A percentile compares a stretch with the other conserved stretches of the same genome.
These are phyloP conservation scores for Sardina pilchardus DNA, from an alignment of 2,113 vertebrate species.

Conservation along the genomic window DNA sequence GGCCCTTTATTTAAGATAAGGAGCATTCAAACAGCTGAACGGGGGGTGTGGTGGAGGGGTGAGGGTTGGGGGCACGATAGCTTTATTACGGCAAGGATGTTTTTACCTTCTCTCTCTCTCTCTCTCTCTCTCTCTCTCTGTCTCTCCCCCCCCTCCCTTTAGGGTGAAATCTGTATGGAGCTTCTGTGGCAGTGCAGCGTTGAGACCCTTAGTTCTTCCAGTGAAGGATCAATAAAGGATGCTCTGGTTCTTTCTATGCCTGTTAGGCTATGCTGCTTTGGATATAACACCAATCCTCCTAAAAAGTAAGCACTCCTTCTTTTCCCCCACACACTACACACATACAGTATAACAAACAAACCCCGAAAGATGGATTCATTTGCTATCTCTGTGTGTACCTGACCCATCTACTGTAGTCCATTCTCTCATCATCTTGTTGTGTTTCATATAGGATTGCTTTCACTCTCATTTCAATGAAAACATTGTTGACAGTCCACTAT, in stretches of 20 bases:
- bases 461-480: background rate
- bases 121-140: slow-evolving; percentile 2
- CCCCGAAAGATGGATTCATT: background rate
- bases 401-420: background rate
- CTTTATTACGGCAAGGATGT: background rate
- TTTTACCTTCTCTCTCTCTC: background rate
- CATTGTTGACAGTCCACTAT: background rate
- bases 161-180: background rate
- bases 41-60: background rate
- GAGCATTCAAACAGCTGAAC: background rate
- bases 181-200: background rate
- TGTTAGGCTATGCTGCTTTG: background rate
- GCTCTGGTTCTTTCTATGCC: background rate
- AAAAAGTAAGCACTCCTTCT: background rate
- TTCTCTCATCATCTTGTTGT: background rate
- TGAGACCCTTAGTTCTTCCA: background rate
- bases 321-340: background rate
- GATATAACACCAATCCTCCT: background rate
- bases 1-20: background rate
- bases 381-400: background rate
- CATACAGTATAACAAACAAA: too few species aligned
- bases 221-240: background rate
- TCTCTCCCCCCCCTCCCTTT: background rate
- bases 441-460: background rate
- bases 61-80: background rate